Evolutionary conservation across 2,888 invertebrate species (phyloP).

Genomic region (Epinotia brunnichana): DNA sequence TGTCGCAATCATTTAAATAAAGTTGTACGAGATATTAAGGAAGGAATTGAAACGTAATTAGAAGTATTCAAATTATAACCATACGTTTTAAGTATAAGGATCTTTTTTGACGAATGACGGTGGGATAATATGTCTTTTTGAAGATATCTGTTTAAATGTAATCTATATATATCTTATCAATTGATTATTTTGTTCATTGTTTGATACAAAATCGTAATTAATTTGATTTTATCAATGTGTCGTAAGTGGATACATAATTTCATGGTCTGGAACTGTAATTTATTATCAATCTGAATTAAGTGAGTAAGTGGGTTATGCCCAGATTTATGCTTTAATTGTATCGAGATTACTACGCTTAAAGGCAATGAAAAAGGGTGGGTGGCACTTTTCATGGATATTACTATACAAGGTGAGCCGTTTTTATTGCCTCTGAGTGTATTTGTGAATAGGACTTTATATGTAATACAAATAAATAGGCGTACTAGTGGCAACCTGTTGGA

Average conservation of each 20-base stretch:
- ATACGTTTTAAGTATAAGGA: neutral
- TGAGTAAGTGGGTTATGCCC: no score
- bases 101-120: neutral
- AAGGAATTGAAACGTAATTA: neutral
- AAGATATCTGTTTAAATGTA: neutral
- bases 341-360: no score
- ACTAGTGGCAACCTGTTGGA: no score
- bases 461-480: no score
- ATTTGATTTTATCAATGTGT: constrained; percentile 17
- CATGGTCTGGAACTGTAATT: neutral
- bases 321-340: no score
- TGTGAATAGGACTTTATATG: no score
- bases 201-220: constrained; percentile 17
- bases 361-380: no score
- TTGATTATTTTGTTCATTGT: constrained; percentile 7
- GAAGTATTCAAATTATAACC: neutral
- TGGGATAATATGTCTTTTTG: neutral
- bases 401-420: no score
- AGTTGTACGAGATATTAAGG: neutral
- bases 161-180: constrained; percentile 23
- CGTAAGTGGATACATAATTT: neutral
- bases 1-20: neutral
- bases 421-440: no score
- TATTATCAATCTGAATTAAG: no score
- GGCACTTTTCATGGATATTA: no score